Percentiles rank a stretch among this genome's conserved stretches.
Conservation (phyloP, 2,113 vertebrate genomes). For the Heterocephalus glaber region DNA sequence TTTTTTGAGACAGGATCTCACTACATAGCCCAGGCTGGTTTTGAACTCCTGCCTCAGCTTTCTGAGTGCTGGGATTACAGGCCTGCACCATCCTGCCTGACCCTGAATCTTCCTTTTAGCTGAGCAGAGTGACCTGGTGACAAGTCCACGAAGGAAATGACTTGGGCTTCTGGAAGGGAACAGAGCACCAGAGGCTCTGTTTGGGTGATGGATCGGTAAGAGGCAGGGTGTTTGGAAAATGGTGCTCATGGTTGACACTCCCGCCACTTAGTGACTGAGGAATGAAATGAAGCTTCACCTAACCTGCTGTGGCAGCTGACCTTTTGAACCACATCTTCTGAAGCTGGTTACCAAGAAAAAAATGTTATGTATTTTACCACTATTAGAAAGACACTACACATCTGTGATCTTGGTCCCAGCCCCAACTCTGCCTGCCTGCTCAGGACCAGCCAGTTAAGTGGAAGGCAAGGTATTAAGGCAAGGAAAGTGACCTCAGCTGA, state of each 20-base stretch:
- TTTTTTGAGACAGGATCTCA: background rate
- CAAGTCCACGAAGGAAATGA: too few species aligned
- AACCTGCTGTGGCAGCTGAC: background rate
- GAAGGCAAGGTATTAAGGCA: background rate
- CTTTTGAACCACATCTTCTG: background rate
- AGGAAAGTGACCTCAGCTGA: background rate
- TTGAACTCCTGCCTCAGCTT: background rate
- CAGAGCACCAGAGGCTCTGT: background rate
- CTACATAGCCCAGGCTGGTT: background rate
- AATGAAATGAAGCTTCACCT: background rate
- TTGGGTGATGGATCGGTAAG: background rate
- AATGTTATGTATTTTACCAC: background rate
- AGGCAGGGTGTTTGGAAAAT: background rate
- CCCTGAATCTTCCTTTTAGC: background rate
- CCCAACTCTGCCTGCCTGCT: background rate
- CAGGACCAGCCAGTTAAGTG: background rate
- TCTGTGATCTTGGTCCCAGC: background rate
- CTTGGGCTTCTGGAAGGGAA: background rate
- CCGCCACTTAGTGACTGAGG: background rate
- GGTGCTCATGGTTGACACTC: background rate
- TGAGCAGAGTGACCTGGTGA: background rate
- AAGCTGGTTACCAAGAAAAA: background rate
- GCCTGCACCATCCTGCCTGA: background rate
- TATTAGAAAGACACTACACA: too few species aligned
- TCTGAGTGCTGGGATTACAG: background rate